Percentiles rank a stretch among this genome's conserved stretches.
Evolutionary conservation across 2,797 vertebrate genomes (phyloP).

Genomic region (Esox lucius): DNA sequence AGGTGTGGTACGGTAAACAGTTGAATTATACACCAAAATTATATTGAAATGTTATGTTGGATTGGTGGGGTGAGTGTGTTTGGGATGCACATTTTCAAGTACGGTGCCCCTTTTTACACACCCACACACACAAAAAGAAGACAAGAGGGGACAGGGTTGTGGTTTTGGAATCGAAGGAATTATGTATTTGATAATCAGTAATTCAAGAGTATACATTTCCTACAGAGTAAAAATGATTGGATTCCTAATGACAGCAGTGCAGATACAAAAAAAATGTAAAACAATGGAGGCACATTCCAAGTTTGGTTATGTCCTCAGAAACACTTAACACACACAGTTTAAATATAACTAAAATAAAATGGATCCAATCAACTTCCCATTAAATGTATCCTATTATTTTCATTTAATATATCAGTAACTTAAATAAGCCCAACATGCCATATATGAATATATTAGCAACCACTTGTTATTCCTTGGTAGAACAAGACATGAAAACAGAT

Average conservation of each 20-base stretch:
- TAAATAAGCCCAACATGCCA: background rate
- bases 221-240: slow-evolving; percentile 23
- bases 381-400: background rate
- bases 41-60: background rate
- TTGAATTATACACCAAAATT: background rate
- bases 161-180: background rate
- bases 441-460: background rate
- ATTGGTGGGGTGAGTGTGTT: background rate
- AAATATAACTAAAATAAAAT: background rate
- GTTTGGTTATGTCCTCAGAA: slow-evolving; percentile 20
- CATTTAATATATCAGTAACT: background rate
- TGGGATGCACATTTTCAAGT: background rate
- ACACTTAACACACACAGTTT: slow-evolving; percentile 7
- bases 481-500: background rate
- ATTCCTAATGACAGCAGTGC: slow-evolving; percentile 22
- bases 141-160: slow-evolving; percentile 9
- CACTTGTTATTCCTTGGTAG: background rate
- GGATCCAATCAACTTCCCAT: slow-evolving; percentile 2
- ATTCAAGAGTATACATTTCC: slow-evolving; percentile 16
- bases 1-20: background rate
- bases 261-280: slow-evolving; percentile 3
- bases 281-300: slow-evolving; percentile 1
- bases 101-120: background rate
- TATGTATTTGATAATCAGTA: slow-evolving; percentile 5
- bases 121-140: background rate